These are phyloP conservation scores for Tonatia bakeri DNA, from an alignment of 2,113 vertebrate genomes.

Conservation along the genomic window DNA sequence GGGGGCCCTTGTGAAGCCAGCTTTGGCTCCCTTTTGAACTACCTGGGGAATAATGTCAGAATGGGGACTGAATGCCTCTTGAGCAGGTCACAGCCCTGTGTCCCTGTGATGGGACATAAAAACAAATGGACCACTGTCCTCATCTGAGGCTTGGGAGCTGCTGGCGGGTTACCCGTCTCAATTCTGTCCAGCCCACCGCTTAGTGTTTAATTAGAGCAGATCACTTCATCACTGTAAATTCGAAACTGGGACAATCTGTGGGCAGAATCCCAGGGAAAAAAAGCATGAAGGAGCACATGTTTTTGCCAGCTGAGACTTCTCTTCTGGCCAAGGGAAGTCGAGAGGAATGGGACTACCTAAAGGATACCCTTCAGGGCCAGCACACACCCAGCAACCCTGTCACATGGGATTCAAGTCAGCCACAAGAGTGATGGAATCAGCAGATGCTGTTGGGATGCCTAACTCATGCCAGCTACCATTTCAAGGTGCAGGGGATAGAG, in stretches of 20 bases:
- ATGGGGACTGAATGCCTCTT: neutral
- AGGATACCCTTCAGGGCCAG: fast-evolving
- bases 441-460: fast-evolving
- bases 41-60: too few relatives aligned
- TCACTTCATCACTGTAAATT: fast-evolving
- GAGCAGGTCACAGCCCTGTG: neutral
- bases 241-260: neutral
- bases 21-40: neutral
- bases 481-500: neutral
- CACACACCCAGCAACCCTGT: fast-evolving
- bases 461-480: fast-evolving
- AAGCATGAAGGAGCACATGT: fast-evolving
- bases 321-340: neutral
- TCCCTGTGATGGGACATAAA: neutral
- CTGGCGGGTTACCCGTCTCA: neutral
- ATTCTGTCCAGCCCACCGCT: neutral
- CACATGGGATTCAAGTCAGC: neutral
- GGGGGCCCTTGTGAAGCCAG: neutral
- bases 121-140: neutral
- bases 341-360: neutral
- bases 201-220: neutral
- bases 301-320: neutral
- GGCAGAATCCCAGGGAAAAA: neutral
- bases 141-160: neutral
- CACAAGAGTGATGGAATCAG: neutral